A percentile compares a stretch with the other conserved stretches of the same genome.
phyloP scores from a whole-genome alignment of 1,140 invertebrate species.

The Drosophila kanapiae region DNA sequence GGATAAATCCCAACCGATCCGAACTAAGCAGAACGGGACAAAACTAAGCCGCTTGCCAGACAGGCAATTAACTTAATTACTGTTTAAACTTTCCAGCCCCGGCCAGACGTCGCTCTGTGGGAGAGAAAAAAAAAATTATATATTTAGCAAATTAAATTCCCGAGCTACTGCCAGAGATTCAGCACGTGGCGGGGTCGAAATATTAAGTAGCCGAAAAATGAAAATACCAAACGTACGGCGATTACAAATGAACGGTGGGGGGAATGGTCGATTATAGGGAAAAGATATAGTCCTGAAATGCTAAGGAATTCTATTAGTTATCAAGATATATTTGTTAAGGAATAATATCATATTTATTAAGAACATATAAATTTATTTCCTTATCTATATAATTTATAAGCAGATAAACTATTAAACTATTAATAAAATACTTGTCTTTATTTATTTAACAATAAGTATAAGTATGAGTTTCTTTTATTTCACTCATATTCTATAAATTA shows the following conservation, averaged over 20 bases:
- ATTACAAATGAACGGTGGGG: constrained; percentile 8
- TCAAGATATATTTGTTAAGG: neutral
- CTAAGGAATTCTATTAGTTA: neutral
- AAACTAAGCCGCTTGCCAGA: constrained; percentile 23
- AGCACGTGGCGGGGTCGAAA: constrained; percentile 32
- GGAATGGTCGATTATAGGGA: no score
- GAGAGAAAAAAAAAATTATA: constrained; percentile 7
- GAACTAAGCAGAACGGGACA: constrained; percentile 9
- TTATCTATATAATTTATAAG: neutral
- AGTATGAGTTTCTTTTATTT: no score
- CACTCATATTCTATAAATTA: neutral
- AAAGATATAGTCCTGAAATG: neutral
- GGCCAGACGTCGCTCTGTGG: neutral
- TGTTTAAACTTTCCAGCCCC: constrained; percentile 37
- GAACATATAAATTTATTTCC: neutral
- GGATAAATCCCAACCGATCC: constrained; percentile 1
- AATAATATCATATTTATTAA: no score
- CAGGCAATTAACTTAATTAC: constrained; percentile 73
- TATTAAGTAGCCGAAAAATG: constrained; percentile 20
- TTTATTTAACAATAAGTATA: no score
- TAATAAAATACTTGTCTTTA: no score
- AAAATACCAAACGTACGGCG: constrained; percentile 18
- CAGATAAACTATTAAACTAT: neutral
- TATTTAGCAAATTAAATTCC: constrained; percentile 56
- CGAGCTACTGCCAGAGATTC: constrained; percentile 36